Base-by-base conservation (phyloP, 1,140 invertebrate genomes). In the Heliconius eleuchia region DNA sequence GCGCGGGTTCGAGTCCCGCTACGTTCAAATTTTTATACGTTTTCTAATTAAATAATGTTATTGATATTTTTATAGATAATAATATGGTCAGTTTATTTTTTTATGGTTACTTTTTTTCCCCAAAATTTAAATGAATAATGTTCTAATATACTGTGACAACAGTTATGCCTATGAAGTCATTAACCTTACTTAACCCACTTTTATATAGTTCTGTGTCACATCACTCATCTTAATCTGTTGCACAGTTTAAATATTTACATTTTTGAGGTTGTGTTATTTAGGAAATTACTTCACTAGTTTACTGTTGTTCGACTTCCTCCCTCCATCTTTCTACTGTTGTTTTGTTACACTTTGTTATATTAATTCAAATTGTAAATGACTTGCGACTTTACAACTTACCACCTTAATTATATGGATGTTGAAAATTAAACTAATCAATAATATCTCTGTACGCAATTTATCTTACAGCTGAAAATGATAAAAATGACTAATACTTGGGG, bases 171-270 rank as follows among this genome's bases (percentile, higher is more conserved):
- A 71, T 73, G 42, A 19, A 55, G 37, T 76, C 57, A 52, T 23
- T 74, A 76, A 52, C 70, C 73, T 60, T 60, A 60, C 57, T 23
- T 60, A 60, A 60, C 57, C 57, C 9, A 60, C 57, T 60, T 60
- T 60, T 3, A 60, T 27, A 60, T 60, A 50, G 19, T 57, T 76
- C 72, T 18, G 39, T 60, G n/a, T 60, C 57, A 23, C 23, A 27
- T 60, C 57, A 60, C 23, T 60, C 57, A 23, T 55, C 37, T 8
- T 75, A 46, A 79, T 79, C 46, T 75, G 30, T 19, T 74, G 42
- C 39, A 42, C 37, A 37, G 16, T 46, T 42, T 70, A 19, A 71
- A 57, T 19, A 71, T 46, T 46, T 46, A 55, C 34, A 23, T 50
- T 72, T 75, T 79, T 27, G 27, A 75, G 27, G 34, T 50, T 30